phyloP scores from a whole-genome alignment of 1,140 invertebrate genomes.

The Aphaenogaster rudis region DNA sequence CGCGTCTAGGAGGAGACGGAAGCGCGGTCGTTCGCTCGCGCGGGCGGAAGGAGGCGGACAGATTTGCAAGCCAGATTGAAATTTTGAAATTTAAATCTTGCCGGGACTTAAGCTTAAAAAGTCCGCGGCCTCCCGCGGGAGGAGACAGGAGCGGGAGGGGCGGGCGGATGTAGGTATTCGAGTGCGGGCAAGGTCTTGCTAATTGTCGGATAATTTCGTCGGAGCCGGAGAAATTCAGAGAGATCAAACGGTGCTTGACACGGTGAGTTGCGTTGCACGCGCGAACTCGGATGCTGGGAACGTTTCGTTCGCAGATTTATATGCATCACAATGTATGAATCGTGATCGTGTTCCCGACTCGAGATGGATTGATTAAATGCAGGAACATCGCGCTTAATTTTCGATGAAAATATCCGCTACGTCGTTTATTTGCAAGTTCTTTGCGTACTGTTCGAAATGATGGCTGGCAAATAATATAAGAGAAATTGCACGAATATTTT shows the following conservation, averaged over 20 bases:
- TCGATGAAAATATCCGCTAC: constrained; percentile 5
- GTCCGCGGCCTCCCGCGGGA: constrained; percentile 65
- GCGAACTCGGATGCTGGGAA: constrained; percentile 19
- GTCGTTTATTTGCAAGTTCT: constrained; percentile 34
- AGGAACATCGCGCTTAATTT: constrained; percentile 38
- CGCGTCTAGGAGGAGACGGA: constrained; percentile 65
- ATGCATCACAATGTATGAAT: constrained; percentile 26
- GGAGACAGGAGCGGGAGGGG: constrained; percentile 46
- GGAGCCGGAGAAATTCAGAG: constrained; percentile 56
- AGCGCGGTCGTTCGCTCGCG: constrained; percentile 65
- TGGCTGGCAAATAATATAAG: not conserved
- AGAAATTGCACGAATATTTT: constrained; percentile 2
- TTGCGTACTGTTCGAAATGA: not conserved
- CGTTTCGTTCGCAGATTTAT: constrained; percentile 34
- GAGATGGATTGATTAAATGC: constrained; percentile 7
- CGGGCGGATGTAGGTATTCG: constrained; percentile 67
- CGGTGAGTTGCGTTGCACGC: constrained; percentile 3
- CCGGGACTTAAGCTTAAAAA: constrained; percentile 80
- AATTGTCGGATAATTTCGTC: constrained; percentile 81
- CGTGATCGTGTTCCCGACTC: not conserved
- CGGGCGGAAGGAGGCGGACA: constrained; percentile 53
- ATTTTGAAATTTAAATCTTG: constrained; percentile 85
- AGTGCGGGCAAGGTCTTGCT: constrained; percentile 71
- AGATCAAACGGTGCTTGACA: constrained; percentile 69
- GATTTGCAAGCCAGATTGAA: constrained; percentile 85